These are phyloP conservation scores for Ondatra zibethicus DNA, from an alignment of 2,113 vertebrate genomes.

Conservation along the genomic window DNA sequence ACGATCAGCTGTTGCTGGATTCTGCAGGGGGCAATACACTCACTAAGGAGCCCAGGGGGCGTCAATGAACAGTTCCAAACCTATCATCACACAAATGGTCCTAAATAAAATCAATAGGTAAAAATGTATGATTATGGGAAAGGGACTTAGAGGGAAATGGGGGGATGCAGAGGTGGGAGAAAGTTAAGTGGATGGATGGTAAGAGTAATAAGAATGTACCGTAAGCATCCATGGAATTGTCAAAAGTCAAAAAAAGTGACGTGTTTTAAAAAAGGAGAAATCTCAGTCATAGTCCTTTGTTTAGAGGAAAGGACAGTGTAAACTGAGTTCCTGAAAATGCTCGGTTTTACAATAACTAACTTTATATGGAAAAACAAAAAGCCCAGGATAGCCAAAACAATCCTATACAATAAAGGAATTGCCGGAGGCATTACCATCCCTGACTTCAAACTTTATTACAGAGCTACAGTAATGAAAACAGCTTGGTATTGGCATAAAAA, in stretches of 20 bases:
- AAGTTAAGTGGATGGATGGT: background rate
- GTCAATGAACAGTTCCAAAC: background rate
- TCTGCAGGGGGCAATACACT: background rate
- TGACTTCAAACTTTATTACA: too few relatives aligned
- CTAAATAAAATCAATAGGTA: background rate
- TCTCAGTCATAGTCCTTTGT: background rate
- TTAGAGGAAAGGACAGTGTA: background rate
- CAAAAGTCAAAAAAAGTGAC: background rate
- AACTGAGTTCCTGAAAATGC: background rate
- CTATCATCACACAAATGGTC: background rate
- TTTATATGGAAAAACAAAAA: too few relatives aligned
- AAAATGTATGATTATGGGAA: background rate
- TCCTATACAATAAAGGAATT: too few relatives aligned
- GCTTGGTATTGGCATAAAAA: too few relatives aligned
- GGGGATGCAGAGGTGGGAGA: background rate
- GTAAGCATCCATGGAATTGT: background rate
- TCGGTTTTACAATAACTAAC: too few relatives aligned
- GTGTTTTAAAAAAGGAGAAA: too few relatives aligned
- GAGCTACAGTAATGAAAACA: too few relatives aligned
- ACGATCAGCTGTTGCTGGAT: background rate
- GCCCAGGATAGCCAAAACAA: too few relatives aligned
- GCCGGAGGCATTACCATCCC: too few relatives aligned
- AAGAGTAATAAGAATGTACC: background rate
- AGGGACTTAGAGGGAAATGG: background rate
- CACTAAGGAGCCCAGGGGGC: background rate